Percentiles rank a stretch among this genome's conserved stretches.
Evolutionary conservation across 2,113 vertebrate genomes (phyloP).

Genomic region (Tiliqua scincoides): DNA sequence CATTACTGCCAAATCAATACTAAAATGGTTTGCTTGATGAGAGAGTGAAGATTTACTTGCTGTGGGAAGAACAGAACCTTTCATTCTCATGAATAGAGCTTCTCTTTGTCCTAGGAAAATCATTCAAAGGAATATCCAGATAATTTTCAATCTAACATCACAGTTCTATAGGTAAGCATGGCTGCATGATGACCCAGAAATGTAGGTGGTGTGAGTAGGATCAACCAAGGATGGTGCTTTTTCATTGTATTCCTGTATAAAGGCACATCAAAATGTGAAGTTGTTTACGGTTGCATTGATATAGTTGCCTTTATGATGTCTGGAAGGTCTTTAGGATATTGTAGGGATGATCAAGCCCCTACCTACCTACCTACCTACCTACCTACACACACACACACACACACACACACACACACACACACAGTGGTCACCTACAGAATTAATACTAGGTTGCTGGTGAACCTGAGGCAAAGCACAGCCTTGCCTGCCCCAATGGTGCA

Average conservation of each 20-base stretch:
- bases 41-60: conserved; percentile 24
- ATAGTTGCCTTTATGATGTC: not conserved
- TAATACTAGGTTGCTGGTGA: too few relatives aligned
- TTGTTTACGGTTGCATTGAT: too few relatives aligned
- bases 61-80: not conserved
- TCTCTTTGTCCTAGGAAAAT: not conserved
- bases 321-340: too few relatives aligned
- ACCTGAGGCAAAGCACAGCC: too few relatives aligned
- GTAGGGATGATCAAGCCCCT: too few relatives aligned
- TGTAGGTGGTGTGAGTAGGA: not conserved
- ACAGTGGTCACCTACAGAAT: too few relatives aligned
- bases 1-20: conserved; percentile 29
- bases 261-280: not conserved
- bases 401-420: too few relatives aligned
- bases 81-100: conserved; percentile 31
- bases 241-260: not conserved
- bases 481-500: too few relatives aligned
- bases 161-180: not conserved
- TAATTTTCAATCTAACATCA: not conserved
- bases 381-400: too few relatives aligned
- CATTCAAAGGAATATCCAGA: conserved; percentile 28
- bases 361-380: too few relatives aligned
- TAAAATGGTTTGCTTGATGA: conserved; percentile 6
- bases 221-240: not conserved
- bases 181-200: not conserved